Base-by-base conservation (phyloP, 2,888 invertebrate species). In the Melieria omissa region DNA sequence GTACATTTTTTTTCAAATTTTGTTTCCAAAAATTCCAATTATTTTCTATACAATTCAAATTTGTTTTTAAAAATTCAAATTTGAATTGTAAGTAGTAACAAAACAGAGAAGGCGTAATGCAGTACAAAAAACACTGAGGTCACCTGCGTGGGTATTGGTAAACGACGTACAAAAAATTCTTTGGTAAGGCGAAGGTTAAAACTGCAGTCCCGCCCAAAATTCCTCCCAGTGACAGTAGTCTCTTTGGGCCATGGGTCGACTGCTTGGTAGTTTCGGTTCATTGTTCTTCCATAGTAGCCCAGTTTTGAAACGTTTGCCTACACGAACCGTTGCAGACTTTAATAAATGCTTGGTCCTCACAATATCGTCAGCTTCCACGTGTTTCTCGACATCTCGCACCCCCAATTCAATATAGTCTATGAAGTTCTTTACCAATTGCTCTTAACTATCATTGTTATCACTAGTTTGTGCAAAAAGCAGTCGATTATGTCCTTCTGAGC, bases 231-330 rank as follows among this genome's bases (percentile, higher is more conserved):
- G 64, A 70, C 58, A 57, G 16, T 5, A 75, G 61, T 49, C 76
- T 65, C 47, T 66, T n/a, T 61, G 52, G 3, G 76, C 78, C 62
- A 70, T 74, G 12, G 57, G 4, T n/a, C 69, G 65, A 52, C 75
- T 79, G 4, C 77, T 74, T 49, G 78, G 76, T 8, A 79, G 57
- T 12, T 49, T 29, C 58, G 52, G 47, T 54, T 61, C n/a, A 42
- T 78, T 74, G 29, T 61, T 46, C 64, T 75, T 76, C 76, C 79
- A 79, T 10, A 79, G 57, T 4, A 78, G 61, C 7, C 75, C 75
- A 8, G 76, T 75, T 68, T 77, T 73, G 49, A 55, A 71, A 4
- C 62, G 54, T n/a, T 14, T 5, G 5, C 62, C 45, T 12, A 12
- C 7, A 4, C 61, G 52, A 10, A 29, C n/a, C 1, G 61, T 71